Evolutionary conservation across 2,113 vertebrate species (phyloP).

Genomic region (Hystrix brachyura): DNA sequence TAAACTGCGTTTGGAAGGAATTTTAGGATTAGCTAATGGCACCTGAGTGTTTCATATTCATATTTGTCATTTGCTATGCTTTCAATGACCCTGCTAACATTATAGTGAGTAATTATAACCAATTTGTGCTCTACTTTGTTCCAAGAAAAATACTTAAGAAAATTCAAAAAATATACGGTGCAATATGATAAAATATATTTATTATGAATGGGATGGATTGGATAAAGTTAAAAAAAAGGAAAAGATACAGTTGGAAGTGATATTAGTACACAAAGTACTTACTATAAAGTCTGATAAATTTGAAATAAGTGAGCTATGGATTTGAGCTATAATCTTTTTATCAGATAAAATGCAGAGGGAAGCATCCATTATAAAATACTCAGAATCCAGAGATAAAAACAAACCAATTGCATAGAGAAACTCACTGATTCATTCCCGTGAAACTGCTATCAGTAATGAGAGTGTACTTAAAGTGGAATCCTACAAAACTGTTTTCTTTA

Average conservation of each 20-base stretch:
- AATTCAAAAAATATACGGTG: slow-evolving; percentile 33
- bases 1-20: background rate
- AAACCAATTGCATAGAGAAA: slow-evolving; percentile 59
- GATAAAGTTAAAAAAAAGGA: slow-evolving; percentile 37
- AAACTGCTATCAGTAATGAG: slow-evolving; percentile 44
- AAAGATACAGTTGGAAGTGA: slow-evolving; percentile 31
- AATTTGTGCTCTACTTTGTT: background rate
- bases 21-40: slow-evolving; percentile 18
- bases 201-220: background rate
- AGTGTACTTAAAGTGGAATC: slow-evolving; percentile 45
- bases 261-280: slow-evolving; percentile 54
- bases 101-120: slow-evolving; percentile 32
- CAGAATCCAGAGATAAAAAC: slow-evolving; percentile 66
- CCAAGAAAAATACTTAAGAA: slow-evolving; percentile 62
- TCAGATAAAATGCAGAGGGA: slow-evolving; percentile 69
- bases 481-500: slow-evolving; percentile 24
- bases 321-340: slow-evolving; percentile 68
- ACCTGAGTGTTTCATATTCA: background rate
- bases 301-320: slow-evolving; percentile 59
- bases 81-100: slow-evolving; percentile 7
- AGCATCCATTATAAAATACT: slow-evolving; percentile 61
- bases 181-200: slow-evolving; percentile 53
- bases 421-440: slow-evolving; percentile 48
- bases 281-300: slow-evolving; percentile 56
- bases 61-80: slow-evolving; percentile 29